Percentiles rank a stretch among this genome's conserved stretches.
phyloP scores from a whole-genome alignment of 2,888 invertebrate species.

The Cecidostiba fungosa region DNA sequence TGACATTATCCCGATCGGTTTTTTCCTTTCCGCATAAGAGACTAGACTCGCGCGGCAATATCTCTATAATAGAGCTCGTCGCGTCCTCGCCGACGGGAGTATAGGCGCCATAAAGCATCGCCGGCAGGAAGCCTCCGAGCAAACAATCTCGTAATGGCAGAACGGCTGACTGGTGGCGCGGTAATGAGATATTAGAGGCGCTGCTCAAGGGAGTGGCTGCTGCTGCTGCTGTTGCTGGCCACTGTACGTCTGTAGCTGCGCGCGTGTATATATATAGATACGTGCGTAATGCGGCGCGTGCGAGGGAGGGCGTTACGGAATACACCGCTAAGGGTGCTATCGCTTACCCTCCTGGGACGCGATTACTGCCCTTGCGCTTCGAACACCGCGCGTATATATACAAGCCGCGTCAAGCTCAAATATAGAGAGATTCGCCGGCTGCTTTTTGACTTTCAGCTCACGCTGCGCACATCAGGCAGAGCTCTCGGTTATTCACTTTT shows the following conservation, averaged over 20 bases:
- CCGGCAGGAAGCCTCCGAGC: constrained; percentile 72
- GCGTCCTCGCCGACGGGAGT: neutral
- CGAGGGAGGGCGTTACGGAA: constrained; percentile 75
- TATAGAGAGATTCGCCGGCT: neutral
- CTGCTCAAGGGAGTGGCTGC: constrained; percentile 78
- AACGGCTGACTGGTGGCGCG: constrained; percentile 76
- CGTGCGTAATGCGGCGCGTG: constrained; percentile 46
- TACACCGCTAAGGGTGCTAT: constrained; percentile 75
- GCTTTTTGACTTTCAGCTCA: constrained; percentile 29
- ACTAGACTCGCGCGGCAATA: neutral
- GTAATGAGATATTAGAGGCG: constrained; percentile 80
- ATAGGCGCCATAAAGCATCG: constrained; percentile 55
- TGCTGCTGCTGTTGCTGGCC: constrained; percentile 58
- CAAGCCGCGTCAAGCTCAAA: neutral
- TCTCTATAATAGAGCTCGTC: neutral
- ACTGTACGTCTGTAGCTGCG: constrained; percentile 48
- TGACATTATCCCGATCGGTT: constrained; percentile 11
- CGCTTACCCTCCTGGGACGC: constrained; percentile 78
- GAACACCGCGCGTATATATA: neutral
- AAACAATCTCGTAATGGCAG: constrained; percentile 80
- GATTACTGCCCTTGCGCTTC: constrained; percentile 70
- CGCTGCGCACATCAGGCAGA: neutral
- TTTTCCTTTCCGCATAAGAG: constrained; percentile 10
- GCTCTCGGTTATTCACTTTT: constrained; percentile 60
- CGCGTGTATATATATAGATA: neutral